Evolutionary conservation across 2,888 invertebrate genomes (phyloP).

Genomic region (Capitulum mitella): DNA sequence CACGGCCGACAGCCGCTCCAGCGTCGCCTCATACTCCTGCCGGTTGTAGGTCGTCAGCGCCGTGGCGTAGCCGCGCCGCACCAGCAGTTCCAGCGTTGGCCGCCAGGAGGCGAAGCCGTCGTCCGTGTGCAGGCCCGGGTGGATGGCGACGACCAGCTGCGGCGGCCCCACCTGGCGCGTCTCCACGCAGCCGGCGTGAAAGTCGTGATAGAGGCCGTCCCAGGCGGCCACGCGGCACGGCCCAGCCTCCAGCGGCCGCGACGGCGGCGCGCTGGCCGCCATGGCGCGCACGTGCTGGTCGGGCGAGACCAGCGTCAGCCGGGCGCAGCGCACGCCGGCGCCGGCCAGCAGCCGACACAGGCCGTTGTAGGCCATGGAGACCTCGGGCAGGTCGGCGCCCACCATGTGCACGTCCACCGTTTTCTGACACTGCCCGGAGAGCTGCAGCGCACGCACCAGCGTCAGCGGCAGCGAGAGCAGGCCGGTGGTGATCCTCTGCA

Average conservation of each 20-base stretch:
- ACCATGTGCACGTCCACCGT: slow-evolving; percentile 33
- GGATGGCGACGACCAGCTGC: slow-evolving; percentile 32
- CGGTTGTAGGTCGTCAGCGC: slow-evolving; percentile 34
- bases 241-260: slow-evolving; percentile 20
- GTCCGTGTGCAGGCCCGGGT: slow-evolving; percentile 34
- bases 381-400: slow-evolving; percentile 34
- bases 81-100: slow-evolving; percentile 33
- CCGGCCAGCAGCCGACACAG: slow-evolving; percentile 29
- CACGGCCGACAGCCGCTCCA: slow-evolving; percentile 29
- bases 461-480: slow-evolving; percentile 33
- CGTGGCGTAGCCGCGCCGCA: slow-evolving; percentile 26
- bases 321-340: not conserved
- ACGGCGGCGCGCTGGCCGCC: slow-evolving; percentile 27
- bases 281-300: slow-evolving; percentile 30
- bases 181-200: slow-evolving; percentile 25
- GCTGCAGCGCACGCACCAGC: slow-evolving; percentile 31
- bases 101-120: slow-evolving; percentile 31
- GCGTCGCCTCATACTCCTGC: slow-evolving; percentile 30
- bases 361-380: slow-evolving; percentile 30
- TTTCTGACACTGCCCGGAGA: not conserved
- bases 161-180: slow-evolving; percentile 28
- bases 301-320: slow-evolving; percentile 26
- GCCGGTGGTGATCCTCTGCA: slow-evolving; percentile 30
- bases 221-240: slow-evolving; percentile 30
- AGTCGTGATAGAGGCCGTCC: slow-evolving; percentile 34